phyloP scores from a whole-genome alignment of 2,113 vertebrate genomes.

The Hyaena hyaena region DNA sequence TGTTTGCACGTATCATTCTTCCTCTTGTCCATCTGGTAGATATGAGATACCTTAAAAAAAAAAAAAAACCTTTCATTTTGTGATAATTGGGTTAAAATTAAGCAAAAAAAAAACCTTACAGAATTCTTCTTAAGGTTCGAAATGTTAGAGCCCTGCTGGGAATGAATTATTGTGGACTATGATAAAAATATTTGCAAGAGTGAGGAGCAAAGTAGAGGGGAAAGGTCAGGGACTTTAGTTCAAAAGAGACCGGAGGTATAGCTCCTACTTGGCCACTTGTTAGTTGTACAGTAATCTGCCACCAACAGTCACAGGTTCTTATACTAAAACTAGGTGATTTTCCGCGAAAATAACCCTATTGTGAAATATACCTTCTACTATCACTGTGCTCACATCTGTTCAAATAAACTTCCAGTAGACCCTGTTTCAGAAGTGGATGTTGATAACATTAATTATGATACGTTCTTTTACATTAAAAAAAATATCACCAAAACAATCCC shows the following conservation, averaged over 20 bases:
- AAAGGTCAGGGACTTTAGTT: not conserved
- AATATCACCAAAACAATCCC: not conserved
- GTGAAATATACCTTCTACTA: not conserved
- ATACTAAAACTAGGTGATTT: not conserved
- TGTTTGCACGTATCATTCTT: slow-evolving; percentile 47
- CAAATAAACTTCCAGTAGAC: not conserved
- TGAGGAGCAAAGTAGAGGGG: not conserved
- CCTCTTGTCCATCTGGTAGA: slow-evolving; percentile 68
- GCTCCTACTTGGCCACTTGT: not conserved
- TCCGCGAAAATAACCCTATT: not conserved
- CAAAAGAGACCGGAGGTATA: not conserved
- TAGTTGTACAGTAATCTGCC: not conserved
- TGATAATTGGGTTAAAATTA: not conserved
- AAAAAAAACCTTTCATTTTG: not conserved
- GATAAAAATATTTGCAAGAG: not conserved
- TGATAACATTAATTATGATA: not conserved
- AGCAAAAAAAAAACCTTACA: not conserved
- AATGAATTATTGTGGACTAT: not conserved
- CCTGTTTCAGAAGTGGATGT: not conserved
- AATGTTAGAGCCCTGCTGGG: not conserved
- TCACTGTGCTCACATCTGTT: not conserved
- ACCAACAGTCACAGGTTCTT: not conserved
- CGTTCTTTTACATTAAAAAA: not conserved
- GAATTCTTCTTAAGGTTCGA: slow-evolving; percentile 9
- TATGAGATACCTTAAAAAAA: slow-evolving; percentile 48